phyloP scores from a whole-genome alignment of 1,140 invertebrate genomes.

The Panagrolaimus sp. region DNA sequence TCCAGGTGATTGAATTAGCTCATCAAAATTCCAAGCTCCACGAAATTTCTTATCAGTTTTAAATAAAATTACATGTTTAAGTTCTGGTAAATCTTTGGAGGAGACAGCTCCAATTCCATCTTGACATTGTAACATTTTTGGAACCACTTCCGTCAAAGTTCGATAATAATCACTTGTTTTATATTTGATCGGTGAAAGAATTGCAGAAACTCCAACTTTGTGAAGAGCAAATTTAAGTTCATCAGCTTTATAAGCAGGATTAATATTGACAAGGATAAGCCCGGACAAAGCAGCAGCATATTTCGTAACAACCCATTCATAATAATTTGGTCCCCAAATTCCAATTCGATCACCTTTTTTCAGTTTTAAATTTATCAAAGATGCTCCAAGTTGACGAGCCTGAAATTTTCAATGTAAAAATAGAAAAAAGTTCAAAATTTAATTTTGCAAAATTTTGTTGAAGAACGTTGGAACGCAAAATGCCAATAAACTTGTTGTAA shows the following conservation, averaged over 20 bases:
- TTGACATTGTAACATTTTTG: too few species aligned
- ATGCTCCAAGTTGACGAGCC: too few species aligned
- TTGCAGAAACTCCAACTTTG: constrained; percentile 40
- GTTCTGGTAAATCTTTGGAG: too few species aligned
- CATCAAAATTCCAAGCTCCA: constrained; percentile 37
- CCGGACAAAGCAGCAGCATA: constrained; percentile 69
- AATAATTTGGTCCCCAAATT: too few species aligned
- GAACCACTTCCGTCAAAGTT: constrained; percentile 5
- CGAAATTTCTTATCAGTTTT: not conserved
- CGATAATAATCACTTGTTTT: constrained; percentile 35
- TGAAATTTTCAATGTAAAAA: too few species aligned
- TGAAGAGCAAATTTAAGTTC: constrained; percentile 71
- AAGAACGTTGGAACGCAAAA: too few species aligned
- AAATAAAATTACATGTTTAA: too few species aligned
- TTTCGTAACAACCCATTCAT: too few species aligned
- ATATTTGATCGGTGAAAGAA: constrained; percentile 38
- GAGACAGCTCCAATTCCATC: too few species aligned
- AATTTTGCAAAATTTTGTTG: too few species aligned
- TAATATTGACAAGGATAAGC: constrained; percentile 75
- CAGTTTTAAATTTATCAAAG: constrained; percentile 61
- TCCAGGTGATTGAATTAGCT: constrained; percentile 31
- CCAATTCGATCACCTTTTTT: constrained; percentile 55
- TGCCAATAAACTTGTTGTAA: too few species aligned
- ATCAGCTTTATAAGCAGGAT: constrained; percentile 71
- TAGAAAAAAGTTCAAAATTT: too few species aligned